Evolutionary conservation across 2,797 vertebrate species (phyloP), one percentile per base, ranked within the genome.

Genomic region (Acanthiza pusilla): DNA sequence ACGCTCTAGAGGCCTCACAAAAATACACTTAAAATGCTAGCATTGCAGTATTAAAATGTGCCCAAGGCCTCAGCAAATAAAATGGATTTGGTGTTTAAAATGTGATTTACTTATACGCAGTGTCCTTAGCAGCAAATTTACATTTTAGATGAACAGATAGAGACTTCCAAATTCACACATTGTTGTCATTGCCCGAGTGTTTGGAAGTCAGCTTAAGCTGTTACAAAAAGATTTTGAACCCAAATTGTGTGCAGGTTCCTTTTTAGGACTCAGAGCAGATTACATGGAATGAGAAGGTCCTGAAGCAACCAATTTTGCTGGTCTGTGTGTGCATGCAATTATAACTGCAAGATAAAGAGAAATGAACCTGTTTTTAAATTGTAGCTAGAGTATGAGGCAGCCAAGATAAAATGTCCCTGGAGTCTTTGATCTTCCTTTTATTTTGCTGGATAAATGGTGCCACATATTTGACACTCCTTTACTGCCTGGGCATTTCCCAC

Each of bases 1-100:
- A 96, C 29, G 36, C 96, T 97, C 97, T 92, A 97, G 96, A 95
- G 95, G 82, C 96, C 85, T 92, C 94, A 92, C 96, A 96, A 96
- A 97, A 96, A 96, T 85, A 90, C 89, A 97, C 97, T 97, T 94
- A 96, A 94, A 97, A 96, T 90, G 94, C 91, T 89, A 78, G 85
- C 84, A 95, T 15, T 95, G 94, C 93, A 94, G 79, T 95, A 97
- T 96, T 92, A 97, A 96, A 96, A 88, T 88, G 45, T 85, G 83
- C 57, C 87, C 70, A 93, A 86, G 66, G 90, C 75, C 77, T 92
- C 87, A 54, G 62, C 77, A 84, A 88, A 78, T 86, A 96, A 95
- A 96, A 91, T 82, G 73, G 89, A 94, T 93, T 79, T 82, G 84
- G 63, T 43, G 15, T 79, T 95, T 91, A 89, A 93, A 93, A 83